Evolutionary conservation across 2,113 vertebrate species (phyloP), one percentile per base, ranked within the genome.

Genomic region (Calypte anna): DNA sequence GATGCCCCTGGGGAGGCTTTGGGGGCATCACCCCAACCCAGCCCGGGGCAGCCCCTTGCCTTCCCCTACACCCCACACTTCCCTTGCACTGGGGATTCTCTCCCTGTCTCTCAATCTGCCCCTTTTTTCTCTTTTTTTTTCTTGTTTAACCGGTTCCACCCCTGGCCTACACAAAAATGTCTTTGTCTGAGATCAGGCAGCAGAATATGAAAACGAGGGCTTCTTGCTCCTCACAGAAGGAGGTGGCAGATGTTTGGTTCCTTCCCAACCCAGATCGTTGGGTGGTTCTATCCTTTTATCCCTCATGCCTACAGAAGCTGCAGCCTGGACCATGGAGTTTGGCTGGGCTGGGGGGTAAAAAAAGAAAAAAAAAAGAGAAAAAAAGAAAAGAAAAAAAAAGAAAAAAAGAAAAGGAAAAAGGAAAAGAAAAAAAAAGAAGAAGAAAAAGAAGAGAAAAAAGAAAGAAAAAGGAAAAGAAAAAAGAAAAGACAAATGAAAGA

Each of bases 101-200:
- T 79, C n/a, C 18, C 51, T 82, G 58, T 91, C 79, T 88, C 88
- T 91, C 90, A 63, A 55, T 80, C 66, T 94, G 54, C 40, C 8
- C 16, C 70, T 78, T 84, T 66, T 88, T 92, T 33, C 93, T 88
- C 88, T 90, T 40, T 40, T 40, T 40, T 40, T 40, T 40, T 33
- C 93, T 88, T 90, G 95, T 28, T 94, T 93, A 95, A 95, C 94
- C 55, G 36, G 95, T 97, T 97, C 90, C 58, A 19, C 75, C n/a
- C 16, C 36, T 88, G 66, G 54, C 68, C 91, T 91, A 78, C 80
- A 94, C 86, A 97, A 95, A 69, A 94, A 96, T 93, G 92, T 89
- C 90, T 95, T 97, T 94, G 90, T 95, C 66, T 91, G 79, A 96
- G 88, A 87, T 92, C 88, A 90, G 92, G 88, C 94, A 92, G 92